Conservation (phyloP, 1,140 invertebrate genomes). For the Reticulitermes speratus region DNA sequence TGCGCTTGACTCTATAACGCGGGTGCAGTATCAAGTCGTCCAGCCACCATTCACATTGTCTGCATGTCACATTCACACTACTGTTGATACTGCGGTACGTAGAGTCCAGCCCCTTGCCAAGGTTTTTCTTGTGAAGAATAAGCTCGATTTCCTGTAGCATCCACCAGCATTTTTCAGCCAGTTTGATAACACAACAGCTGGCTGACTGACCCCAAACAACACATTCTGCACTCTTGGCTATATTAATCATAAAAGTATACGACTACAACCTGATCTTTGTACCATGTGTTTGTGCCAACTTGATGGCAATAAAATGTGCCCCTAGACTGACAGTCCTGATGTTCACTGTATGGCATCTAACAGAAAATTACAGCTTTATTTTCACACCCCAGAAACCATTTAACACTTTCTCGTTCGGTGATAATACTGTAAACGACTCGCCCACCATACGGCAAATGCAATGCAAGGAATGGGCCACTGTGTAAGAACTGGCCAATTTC, state of each 20-base stretch:
- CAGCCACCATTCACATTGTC: conserved; percentile 58
- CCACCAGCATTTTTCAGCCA: conserved; percentile 34
- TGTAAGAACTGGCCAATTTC: too few relatives aligned
- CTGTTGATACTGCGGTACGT: conserved; percentile 33
- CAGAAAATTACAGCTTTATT: too few relatives aligned
- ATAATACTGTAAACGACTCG: too few relatives aligned
- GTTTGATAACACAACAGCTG: conserved; percentile 25
- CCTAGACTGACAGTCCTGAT: neutral
- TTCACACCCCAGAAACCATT: too few relatives aligned
- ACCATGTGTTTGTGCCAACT: conserved; percentile 18
- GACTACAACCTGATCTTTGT: neutral
- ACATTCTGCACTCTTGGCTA: conserved; percentile 47
- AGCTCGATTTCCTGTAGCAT: conserved; percentile 14
- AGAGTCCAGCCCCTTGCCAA: conserved; percentile 16
- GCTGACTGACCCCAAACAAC: conserved; percentile 44
- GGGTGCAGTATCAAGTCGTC: conserved; percentile 39
- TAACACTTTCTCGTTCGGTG: too few relatives aligned
- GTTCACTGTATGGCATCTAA: too few relatives aligned
- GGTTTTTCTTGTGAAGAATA: neutral
- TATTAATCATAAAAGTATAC: conserved; percentile 19
- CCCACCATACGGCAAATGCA: too few relatives aligned
- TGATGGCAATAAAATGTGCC: conserved; percentile 5
- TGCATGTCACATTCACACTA: conserved; percentile 41
- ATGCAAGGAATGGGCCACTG: too few relatives aligned
- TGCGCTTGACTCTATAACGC: neutral